Base-by-base conservation (phyloP, 2,888 invertebrate species). In the Cataglyphis altisquamis region DNA sequence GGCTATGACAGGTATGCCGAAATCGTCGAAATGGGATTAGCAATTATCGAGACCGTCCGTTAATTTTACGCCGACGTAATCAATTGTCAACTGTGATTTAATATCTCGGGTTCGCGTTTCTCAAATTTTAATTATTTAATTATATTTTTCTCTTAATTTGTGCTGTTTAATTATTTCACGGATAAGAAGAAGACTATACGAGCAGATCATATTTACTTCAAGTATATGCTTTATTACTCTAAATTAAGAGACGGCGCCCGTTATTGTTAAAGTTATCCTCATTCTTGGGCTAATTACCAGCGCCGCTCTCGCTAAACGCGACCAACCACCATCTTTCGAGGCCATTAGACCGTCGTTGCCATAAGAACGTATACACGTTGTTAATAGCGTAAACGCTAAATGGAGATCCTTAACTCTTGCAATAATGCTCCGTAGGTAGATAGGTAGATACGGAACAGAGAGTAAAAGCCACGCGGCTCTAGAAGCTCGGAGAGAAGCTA, bases 291-390 rank as follows among this genome's bases (percentile, higher is more conserved):
- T 80, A 72, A 80, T 80, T 80, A 86, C 89, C 81, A 85, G 88
- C 87, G 84, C 86, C 86, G 84, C 87, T 87, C 84, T 89, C 88
- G 87, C 88, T 91, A 91, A 88, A 91, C 82, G 91, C 88, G 84
- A 84, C 82, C 86, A 89, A 84, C 82, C 86, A 88, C 87, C 87
- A 84, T 85, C 89, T 88, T 90, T 66, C 75, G 72, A 73, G 64
- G 85, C 90, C 85, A 88, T 89, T 90, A 91, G 83, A 63, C 70
- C 45, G 81, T 80, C 70, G 55, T 21, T 25, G 52, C 64, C 77
- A 41, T 77, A 81, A 63, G 52, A 55, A 52, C 39, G 41, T 81
- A 41, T 77, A 82, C 29, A 64, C 45, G 32, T 45, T 32, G 55
- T 80, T 80, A 36, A 60, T 72, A 77, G 68, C 55, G 78, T 45